Evolutionary conservation across 2,113 vertebrate genomes (phyloP).

Genomic region (Turdus rufiventris): DNA sequence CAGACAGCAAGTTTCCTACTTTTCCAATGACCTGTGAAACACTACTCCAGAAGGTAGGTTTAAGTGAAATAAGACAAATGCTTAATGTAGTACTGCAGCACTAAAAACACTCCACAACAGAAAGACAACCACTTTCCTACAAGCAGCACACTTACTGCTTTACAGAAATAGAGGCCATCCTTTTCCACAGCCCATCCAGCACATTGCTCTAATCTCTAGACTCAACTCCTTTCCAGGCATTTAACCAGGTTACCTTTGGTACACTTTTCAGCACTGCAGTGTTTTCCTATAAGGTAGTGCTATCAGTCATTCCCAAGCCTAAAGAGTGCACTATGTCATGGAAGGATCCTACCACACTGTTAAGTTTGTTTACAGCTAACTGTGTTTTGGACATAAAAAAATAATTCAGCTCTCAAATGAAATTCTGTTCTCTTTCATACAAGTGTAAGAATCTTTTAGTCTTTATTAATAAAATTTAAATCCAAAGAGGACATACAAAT

Average conservation of each 20-base stretch:
- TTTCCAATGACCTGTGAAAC: background rate
- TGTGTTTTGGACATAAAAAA: background rate
- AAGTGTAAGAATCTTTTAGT: background rate
- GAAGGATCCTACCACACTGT: background rate
- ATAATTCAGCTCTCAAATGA: background rate
- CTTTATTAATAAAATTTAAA: background rate
- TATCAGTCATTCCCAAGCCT: background rate
- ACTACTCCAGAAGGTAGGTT: background rate
- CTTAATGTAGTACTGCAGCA: background rate
- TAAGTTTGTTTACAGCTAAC: background rate
- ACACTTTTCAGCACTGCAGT: background rate
- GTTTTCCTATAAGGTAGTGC: background rate
- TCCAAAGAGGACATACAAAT: background rate
- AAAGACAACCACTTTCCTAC: background rate
- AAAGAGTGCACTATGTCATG: background rate
- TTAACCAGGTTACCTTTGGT: background rate
- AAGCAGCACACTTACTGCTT: background rate
- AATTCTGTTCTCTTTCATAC: background rate
- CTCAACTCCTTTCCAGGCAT: background rate
- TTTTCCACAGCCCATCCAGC: background rate
- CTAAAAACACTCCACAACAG: background rate
- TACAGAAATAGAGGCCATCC: background rate
- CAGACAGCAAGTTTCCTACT: background rate
- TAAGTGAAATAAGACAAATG: background rate
- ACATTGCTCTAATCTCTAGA: background rate